Percentiles rank a stretch among this genome's conserved stretches.
Conservation (phyloP, 2,888 invertebrate species). For the Idaea straminata region DNA sequence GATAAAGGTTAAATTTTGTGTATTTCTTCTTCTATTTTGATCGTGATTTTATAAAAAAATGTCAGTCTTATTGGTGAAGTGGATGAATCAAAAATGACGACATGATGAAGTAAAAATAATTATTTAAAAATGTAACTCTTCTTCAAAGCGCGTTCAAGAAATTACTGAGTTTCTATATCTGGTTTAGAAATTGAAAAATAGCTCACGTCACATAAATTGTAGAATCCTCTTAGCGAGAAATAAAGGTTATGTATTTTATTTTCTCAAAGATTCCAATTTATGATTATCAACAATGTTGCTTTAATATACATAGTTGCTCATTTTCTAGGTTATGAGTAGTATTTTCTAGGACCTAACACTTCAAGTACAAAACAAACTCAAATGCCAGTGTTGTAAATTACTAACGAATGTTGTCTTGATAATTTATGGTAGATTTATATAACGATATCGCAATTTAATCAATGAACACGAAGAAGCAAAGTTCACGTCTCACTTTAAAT, state of each 20-base stretch:
- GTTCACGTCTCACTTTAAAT: conserved; percentile 21
- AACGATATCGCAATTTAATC: too few relatives aligned
- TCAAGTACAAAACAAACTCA: background rate
- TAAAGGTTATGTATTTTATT: background rate
- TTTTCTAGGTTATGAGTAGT: background rate
- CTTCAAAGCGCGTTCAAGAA: background rate
- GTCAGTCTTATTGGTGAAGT: too few relatives aligned
- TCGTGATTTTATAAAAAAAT: too few relatives aligned
- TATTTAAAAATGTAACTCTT: background rate
- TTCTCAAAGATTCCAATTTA: background rate
- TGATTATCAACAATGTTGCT: background rate
- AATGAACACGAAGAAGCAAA: background rate
- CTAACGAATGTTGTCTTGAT: too few relatives aligned
- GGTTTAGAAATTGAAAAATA: background rate
- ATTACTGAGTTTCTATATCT: background rate
- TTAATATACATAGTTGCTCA: background rate
- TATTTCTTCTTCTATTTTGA: too few relatives aligned
- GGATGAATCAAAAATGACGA: too few relatives aligned
- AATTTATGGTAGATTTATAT: background rate
- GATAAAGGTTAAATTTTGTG: too few relatives aligned
- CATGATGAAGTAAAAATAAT: background rate
- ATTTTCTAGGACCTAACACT: background rate
- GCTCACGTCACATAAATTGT: background rate
- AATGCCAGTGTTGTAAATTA: too few relatives aligned
- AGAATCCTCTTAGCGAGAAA: background rate